phyloP scores from a whole-genome alignment of 2,113 vertebrate species.

The Gadus macrocephalus region DNA sequence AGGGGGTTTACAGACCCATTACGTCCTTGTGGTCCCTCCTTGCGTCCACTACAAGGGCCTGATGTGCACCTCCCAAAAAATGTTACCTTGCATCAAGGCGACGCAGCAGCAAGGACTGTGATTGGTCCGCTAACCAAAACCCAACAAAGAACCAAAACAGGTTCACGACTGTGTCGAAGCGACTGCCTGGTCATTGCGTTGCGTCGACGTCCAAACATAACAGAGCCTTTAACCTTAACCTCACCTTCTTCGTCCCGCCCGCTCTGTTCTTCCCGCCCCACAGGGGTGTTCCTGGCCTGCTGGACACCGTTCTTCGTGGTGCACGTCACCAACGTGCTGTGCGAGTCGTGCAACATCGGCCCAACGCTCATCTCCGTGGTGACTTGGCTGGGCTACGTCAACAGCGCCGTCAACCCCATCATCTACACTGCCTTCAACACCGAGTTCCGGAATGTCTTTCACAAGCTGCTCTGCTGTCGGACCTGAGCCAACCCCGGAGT shows the following conservation, averaged over 20 bases:
- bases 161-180: no score
- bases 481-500: slow-evolving; percentile 25
- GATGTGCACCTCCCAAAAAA: no score
- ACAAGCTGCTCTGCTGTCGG: slow-evolving; percentile 68
- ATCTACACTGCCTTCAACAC: slow-evolving; percentile 74
- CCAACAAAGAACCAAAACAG: no score
- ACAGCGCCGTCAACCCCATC: slow-evolving; percentile 73
- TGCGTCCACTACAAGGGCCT: no score
- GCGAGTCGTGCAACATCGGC: slow-evolving; percentile 61
- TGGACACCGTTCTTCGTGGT: slow-evolving; percentile 77
- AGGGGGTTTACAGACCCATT: no score
- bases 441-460: slow-evolving; percentile 73
- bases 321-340: slow-evolving; percentile 70
- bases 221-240: no score
- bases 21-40: no score
- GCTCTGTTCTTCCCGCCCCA: background rate
- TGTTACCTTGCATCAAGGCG: no score
- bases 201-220: no score
- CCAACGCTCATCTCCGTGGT: slow-evolving; percentile 70
- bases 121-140: no score
- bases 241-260: background rate
- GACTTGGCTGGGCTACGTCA: slow-evolving; percentile 76
- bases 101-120: no score
- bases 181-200: background rate
- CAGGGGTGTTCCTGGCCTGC: slow-evolving; percentile 73